phyloP scores from a whole-genome alignment of 2,113 vertebrate genomes.

The Burhinus bistriatus region DNA sequence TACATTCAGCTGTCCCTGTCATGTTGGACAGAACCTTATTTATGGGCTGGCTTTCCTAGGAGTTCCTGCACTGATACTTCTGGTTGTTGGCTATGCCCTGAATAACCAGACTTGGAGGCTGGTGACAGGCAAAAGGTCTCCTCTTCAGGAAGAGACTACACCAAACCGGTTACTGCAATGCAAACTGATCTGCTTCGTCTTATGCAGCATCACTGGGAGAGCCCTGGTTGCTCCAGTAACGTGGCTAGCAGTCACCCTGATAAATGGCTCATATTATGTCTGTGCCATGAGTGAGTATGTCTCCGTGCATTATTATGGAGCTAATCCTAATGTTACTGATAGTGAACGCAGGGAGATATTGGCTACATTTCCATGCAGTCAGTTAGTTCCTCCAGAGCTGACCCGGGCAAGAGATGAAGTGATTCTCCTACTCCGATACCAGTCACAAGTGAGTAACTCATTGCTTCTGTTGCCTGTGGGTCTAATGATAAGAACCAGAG shows the following conservation, averaged over 20 bases:
- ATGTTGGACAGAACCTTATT: conserved; percentile 70
- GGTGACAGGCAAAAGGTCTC: conserved; percentile 57
- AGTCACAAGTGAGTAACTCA: conserved; percentile 73
- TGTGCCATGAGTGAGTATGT: conserved; percentile 74
- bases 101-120: conserved; percentile 75
- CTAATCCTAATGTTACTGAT: background rate
- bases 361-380: conserved; percentile 70
- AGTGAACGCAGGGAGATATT: conserved; percentile 12
- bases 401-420: conserved; percentile 64
- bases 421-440: conserved; percentile 72
- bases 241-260: conserved; percentile 73
- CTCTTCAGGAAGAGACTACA: background rate
- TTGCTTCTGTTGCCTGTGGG: background rate
- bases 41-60: conserved; percentile 75
- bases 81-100: conserved; percentile 72
- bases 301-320: conserved; percentile 25
- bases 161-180: conserved; percentile 32
- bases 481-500: background rate
- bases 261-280: conserved; percentile 73
- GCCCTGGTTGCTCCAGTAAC: conserved; percentile 76
- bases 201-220: conserved; percentile 70
- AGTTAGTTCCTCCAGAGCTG: conserved; percentile 56
- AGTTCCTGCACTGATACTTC: conserved; percentile 74
- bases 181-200: conserved; percentile 67
- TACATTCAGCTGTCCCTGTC: conserved; percentile 76